These are phyloP conservation scores for Myopa testacea DNA, from an alignment of 2,888 invertebrate genomes.

Conservation along the genomic window DNA sequence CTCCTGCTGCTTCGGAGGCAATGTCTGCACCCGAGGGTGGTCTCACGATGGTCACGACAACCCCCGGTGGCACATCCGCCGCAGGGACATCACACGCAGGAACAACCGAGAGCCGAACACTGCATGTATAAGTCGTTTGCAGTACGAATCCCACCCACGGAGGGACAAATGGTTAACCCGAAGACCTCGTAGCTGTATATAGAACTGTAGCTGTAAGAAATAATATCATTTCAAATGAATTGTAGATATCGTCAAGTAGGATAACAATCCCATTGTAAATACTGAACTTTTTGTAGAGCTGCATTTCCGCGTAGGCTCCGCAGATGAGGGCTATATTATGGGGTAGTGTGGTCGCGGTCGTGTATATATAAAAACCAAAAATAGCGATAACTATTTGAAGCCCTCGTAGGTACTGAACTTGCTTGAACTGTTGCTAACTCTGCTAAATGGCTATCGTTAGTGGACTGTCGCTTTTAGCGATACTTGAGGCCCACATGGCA, in stretches of 20 bases:
- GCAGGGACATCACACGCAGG: conserved; percentile 18
- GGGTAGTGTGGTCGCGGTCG: not conserved
- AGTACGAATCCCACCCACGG: not conserved
- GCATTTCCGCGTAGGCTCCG: not conserved
- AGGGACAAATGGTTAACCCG: not conserved
- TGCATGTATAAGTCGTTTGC: conserved; percentile 54
- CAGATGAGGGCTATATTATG: no score
- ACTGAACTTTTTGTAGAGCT: not conserved
- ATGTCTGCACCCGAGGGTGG: conserved; percentile 3
- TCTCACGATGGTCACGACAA: not conserved
- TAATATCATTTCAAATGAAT: not conserved
- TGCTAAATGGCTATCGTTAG: not conserved
- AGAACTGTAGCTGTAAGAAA: not conserved
- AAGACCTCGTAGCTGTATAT: not conserved
- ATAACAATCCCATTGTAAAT: not conserved
- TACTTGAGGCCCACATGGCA: no score
- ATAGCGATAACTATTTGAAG: conserved; percentile 2
- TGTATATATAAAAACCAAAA: conserved; percentile 9
- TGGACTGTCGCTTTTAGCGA: no score
- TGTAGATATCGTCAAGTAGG: not conserved
- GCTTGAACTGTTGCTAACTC: not conserved
- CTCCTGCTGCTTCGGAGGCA: conserved; percentile 45
- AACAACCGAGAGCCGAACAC: conserved; percentile 50
- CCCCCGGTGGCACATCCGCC: not conserved
- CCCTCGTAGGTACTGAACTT: not conserved